A percentile compares a stretch with the other conserved stretches of the same genome.
Conservation (phyloP, 2,113 vertebrate species). For the Acanthisitta chloris region DNA sequence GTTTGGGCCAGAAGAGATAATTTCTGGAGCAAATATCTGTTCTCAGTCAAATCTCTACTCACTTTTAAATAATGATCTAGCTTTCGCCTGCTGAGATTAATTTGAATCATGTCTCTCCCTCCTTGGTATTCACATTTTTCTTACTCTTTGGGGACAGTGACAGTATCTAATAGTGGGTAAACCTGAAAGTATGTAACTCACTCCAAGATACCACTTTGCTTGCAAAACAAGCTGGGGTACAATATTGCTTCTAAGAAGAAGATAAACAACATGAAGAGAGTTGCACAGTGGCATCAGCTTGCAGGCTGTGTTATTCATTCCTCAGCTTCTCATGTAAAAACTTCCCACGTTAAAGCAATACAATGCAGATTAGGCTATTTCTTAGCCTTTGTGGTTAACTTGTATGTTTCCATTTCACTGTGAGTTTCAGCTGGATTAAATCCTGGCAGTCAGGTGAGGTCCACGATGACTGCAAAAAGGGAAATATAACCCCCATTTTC, state of each 20-base stretch:
- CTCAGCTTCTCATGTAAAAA: neutral
- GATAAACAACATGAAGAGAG: neutral
- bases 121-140: neutral
- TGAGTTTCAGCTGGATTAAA: neutral
- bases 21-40: neutral
- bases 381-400: neutral
- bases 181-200: neutral
- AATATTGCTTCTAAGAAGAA: neutral
- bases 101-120: neutral
- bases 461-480: too few relatives aligned
- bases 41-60: neutral
- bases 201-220: neutral
- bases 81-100: neutral
- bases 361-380: neutral
- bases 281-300: neutral
- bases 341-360: neutral
- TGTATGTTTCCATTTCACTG: neutral
- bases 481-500: too few relatives aligned
- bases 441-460: too few relatives aligned
- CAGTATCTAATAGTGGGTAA: neutral
- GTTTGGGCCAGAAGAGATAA: neutral
- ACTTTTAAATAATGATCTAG: neutral
- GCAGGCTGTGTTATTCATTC: neutral
- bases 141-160: neutral
- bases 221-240: neutral